Percentiles rank a stretch among this genome's conserved stretches.
phyloP scores from a whole-genome alignment of 2,797 vertebrate genomes.

The Monodelphis domestica region DNA sequence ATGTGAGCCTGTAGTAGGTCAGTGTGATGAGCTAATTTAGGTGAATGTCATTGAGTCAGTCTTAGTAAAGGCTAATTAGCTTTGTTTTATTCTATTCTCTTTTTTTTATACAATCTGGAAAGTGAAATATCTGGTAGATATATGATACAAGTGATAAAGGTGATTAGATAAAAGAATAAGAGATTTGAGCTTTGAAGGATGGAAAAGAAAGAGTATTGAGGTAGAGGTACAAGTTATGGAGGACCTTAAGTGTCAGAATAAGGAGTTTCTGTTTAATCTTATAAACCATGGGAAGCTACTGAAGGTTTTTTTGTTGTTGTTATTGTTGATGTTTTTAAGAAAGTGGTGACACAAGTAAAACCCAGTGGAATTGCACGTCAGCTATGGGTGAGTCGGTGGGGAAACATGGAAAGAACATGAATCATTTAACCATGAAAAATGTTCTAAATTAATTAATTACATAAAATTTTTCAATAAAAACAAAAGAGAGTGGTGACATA shows the following conservation, averaged over 20 bases:
- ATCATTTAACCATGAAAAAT: too few relatives aligned
- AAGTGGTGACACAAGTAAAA: too few relatives aligned
- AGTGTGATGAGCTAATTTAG: background rate
- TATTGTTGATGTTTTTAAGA: too few relatives aligned
- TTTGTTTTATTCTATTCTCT: background rate
- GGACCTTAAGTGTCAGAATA: background rate
- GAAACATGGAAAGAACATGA: too few relatives aligned
- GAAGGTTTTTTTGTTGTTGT: background rate
- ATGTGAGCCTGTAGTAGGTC: conserved; percentile 33
- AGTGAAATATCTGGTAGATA: background rate
- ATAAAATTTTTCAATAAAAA: too few relatives aligned
- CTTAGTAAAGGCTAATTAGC: background rate
- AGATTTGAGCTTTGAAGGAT: background rate
- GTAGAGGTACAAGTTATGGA: background rate
- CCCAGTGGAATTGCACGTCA: too few relatives aligned
- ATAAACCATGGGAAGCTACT: background rate
- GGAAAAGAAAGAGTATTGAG: too few relatives aligned
- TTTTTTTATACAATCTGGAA: background rate
- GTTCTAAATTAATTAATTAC: too few relatives aligned
- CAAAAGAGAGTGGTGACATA: background rate
- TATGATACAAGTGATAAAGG: background rate
- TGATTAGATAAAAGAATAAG: background rate
- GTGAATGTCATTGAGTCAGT: background rate
- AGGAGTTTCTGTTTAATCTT: background rate
- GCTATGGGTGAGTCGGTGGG: too few relatives aligned